Evolutionary conservation across 2,888 invertebrate genomes (phyloP), one percentile per base, ranked within the genome.

Genomic region (Sesia bembeciformis): DNA sequence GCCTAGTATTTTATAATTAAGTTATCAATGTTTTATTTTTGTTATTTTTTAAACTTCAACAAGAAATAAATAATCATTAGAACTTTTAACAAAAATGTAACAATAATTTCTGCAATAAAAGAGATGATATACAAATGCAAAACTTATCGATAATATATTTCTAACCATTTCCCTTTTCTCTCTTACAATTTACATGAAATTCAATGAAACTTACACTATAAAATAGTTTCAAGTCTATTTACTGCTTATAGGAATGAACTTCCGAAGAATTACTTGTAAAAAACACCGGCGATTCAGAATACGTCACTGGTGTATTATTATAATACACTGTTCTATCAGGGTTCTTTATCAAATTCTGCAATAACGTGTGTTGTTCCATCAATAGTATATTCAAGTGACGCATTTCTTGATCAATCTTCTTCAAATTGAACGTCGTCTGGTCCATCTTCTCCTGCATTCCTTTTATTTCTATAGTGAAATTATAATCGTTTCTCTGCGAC

Each of bases 381-480:
- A 90, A 56, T 54, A 90, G 59, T 0, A 78, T 90, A 67, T 93
- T 93, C 63, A 94, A 76, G 71, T 94, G 94, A 61, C 91, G 90
- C 69, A 94, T 91, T 74, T 94, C 94, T 67, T 92, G 92, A 41
- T 92, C 92, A 57, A 94, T 90, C 60, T 91, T 91, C 70, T 93
- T 93, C 60, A 94, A 90, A 69, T 93, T 92, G 64, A 94, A 94
- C 3, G 92, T 91, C 53, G 92, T 93, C 62, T 93, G 93, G 60
- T 94, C 94, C 23, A 94, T 91, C 72, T 93, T 94, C 61, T 91
- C 91, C 51, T 93, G 93, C 74, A 94, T 84, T 5, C 92, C 90
- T 60, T 91, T 89, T 55, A 93, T 80, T 55, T 91, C 90, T n/a
- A 91, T 74, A 54, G 91, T 91, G 50, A 91, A 86, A 58, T 84